Base-by-base conservation (phyloP, 2,888 invertebrate genomes). In the Stramonita haemastoma region DNA sequence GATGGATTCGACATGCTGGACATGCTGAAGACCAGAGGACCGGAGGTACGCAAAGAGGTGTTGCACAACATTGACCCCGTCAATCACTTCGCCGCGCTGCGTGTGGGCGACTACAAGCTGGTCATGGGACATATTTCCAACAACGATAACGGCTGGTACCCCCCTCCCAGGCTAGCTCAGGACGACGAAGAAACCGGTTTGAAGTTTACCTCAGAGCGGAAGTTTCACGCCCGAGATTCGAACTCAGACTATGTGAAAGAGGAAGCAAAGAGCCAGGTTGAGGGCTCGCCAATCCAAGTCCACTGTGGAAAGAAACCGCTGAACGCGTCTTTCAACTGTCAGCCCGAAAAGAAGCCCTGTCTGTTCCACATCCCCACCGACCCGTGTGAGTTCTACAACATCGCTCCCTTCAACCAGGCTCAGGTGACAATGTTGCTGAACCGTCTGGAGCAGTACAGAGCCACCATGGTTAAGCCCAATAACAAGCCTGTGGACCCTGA, bases 361-460 rank as follows among this genome's bases (percentile, higher is more conserved):
- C 96, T 99, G 11, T 98, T 98, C 96, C 97, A 99, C 95, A 96
- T 99, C 17, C 96, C 96, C 0, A 96, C 97, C 19, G 99, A 99
- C 96, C 99, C 99, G 0, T 99, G 99, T 95, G 99, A 99, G 96
- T 96, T 96, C 89, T 96, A 97, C 90, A 98, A 99, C 96, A 92
- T 95, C 13, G 95, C 95, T 6, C 91, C 88, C 13, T 19, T 90
- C 5, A 90, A 94, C 70, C 95, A 95, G 34, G 94, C 93, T 34
- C 91, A 95, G 15, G 94, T 96, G 1, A 89, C 92, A 6, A 88
- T 93, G 46, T 90, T 96, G 81, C 87, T 94, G 89, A 87, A 90
- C 1, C 90, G 94, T 88, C 93, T 98, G 32, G 94, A 96, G 1
- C 95, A 95, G 88, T 97, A 97, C 92, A 98, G 98, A 94, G 95